Conservation (phyloP, 2,797 vertebrate species). For the Alosa sapidissima region DNA sequence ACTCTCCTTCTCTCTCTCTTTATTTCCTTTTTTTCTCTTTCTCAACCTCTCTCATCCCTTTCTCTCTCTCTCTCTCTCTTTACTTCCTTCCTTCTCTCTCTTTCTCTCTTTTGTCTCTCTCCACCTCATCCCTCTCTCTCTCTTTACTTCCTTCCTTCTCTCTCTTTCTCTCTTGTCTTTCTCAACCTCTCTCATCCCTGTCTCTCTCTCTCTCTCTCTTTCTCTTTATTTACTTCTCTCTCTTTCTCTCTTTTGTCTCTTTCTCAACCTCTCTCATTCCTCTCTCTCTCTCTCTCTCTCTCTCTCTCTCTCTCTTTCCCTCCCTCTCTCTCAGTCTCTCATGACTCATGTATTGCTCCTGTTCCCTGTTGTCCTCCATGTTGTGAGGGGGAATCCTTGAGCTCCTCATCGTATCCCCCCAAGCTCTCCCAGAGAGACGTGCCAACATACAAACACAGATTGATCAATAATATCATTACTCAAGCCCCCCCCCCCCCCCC, state of each 20-base stretch:
- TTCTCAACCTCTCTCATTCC: not conserved
- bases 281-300: not conserved
- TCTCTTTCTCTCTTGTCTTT: not conserved
- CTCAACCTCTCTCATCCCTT: not conserved
- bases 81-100: too few relatives aligned
- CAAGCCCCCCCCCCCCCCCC: too few relatives aligned
- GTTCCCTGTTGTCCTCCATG: not conserved
- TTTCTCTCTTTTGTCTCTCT: too few relatives aligned
- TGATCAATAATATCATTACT: not conserved
- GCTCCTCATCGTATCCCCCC: not conserved
- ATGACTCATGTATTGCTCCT: not conserved
- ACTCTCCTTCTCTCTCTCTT: not conserved
- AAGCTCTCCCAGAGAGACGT: not conserved
- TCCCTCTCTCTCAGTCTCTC: not conserved
- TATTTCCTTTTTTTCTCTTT: too few relatives aligned
- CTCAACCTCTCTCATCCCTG: not conserved
- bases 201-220: not conserved
- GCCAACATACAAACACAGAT: not conserved
- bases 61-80: too few relatives aligned
- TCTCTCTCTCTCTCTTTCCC: not conserved
- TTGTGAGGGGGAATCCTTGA: constrained; percentile 4
- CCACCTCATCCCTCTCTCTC: too few relatives aligned
- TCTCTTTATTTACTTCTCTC: too few relatives aligned
- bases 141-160: not conserved
- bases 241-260: too few relatives aligned